Conservation (phyloP, 2,113 vertebrate genomes). For the Benthochromis sp. region DNA sequence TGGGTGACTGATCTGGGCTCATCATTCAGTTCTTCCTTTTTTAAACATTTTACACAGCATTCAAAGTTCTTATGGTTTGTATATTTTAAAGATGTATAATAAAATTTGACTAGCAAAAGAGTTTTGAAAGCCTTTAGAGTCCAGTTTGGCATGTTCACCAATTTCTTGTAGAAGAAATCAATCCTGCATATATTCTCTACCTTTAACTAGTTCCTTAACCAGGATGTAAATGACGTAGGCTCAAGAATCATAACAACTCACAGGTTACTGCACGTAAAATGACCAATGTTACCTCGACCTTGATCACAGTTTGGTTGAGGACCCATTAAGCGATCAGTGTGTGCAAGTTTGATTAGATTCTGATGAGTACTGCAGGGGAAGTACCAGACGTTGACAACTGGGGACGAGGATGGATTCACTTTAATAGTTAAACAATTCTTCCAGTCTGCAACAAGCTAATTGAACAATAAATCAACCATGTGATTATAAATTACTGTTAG, state of each 20-base stretch:
- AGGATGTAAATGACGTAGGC: neutral
- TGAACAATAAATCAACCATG: neutral
- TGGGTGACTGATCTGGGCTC: neutral
- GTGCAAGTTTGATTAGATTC: neutral
- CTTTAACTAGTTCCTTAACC: neutral
- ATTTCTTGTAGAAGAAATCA: neutral
- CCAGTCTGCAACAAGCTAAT: neutral
- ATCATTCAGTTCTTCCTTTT: neutral
- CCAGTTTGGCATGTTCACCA: rapidly evolving
- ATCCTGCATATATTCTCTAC: neutral
- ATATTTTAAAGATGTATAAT: neutral
- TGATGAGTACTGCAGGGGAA: neutral
- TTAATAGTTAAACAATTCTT: neutral
- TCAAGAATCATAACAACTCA: neutral
- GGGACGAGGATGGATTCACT: neutral
- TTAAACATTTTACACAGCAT: neutral
- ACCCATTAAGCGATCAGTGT: neutral
- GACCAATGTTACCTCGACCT: rapidly evolving
- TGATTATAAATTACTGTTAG: neutral
- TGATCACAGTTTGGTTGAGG: neutral
- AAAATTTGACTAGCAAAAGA: neutral
- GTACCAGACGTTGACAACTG: neutral
- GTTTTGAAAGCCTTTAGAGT: neutral
- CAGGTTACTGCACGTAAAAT: neutral
- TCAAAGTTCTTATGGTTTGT: neutral